Evolutionary conservation across 1,140 invertebrate species (phyloP), one percentile per base, ranked within the genome.

Genomic region (Megalopta genalis): DNA sequence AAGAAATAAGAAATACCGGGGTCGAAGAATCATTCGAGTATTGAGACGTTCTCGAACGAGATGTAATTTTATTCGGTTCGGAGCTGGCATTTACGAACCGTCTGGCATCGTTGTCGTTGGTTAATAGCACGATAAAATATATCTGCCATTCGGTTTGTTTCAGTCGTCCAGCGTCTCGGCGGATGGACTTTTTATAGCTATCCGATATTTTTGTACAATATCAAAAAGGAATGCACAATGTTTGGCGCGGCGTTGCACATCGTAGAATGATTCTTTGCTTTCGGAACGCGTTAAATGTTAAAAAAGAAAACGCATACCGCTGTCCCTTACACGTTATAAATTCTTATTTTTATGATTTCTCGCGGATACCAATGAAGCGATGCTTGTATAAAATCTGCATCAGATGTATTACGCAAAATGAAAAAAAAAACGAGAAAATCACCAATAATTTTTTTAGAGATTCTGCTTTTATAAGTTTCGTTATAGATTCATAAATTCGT

Each of bases 61-160:
- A 7, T 21, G 10, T 23, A 46, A 71, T 63, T 72, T 72, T 63
- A 72, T 72, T 63, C 39, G 39, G 12, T 72, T 63, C 49, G 25
- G 25, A 63, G 42, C 46, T 63, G 70, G 59, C 70, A 72, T 72
- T 72, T 72, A 72, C 59, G 42, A 62, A 72, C 59, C 70, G 59
- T 37, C 59, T 63, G 39, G 39, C 59, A 23, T 63, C 42, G 25
- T 49, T 42, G 59, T 63, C 46, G 23, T 71, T 64, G 60, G 42
- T 66, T 71, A 84, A 78, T 27, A 49, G 64, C 52, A 23, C 59
- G 54, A 69, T 70, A n/a, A 82, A 66, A 59, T 70, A 78, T 23
- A 69, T 37, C 32, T 52, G 14, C 46, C 42, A 25, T 73, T 70
- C 77, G 52, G 77, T 52, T 78, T 21, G 52, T 80, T 75, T 80